Evolutionary conservation across 2,888 invertebrate species (phyloP).

Genomic region (Caradrina kadenii): DNA sequence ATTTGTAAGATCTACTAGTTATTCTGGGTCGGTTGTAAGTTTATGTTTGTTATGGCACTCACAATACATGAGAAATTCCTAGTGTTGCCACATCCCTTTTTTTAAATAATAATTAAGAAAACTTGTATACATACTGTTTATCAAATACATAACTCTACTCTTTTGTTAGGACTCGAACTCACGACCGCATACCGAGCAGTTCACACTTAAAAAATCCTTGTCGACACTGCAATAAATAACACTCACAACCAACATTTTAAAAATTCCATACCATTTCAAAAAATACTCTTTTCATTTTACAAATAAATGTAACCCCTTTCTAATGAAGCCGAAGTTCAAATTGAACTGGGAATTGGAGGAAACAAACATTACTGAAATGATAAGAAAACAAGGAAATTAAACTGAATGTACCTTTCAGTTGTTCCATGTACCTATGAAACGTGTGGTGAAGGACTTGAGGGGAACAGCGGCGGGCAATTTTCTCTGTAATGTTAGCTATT

Average conservation of each 20-base stretch:
- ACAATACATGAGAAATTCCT: no score
- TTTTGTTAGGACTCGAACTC: no score
- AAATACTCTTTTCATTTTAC: constrained; percentile 19
- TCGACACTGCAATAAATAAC: no score
- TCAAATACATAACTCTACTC: no score
- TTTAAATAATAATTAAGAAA: no score
- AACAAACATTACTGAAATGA: constrained; percentile 46
- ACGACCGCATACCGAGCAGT: no score
- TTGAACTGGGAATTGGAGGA: constrained; percentile 47
- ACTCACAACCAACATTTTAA: not conserved
- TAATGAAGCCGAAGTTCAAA: constrained; percentile 37
- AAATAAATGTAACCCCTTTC: constrained; percentile 35
- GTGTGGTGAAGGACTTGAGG: not conserved
- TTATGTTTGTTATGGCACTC: no score
- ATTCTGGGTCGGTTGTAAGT: no score
- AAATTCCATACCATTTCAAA: not conserved
- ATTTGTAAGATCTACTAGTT: no score
- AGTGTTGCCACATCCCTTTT: no score
- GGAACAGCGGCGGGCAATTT: not conserved
- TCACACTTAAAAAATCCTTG: no score
- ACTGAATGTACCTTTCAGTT: constrained; percentile 3
- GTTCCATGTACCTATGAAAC: constrained; percentile 7
- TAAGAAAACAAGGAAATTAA: constrained; percentile 40
- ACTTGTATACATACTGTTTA: no score
- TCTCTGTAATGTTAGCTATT: not conserved